Evolutionary conservation across 2,888 invertebrate species (phyloP), one percentile per base, ranked within the genome.

Genomic region (Holacanthella duospinosa): DNA sequence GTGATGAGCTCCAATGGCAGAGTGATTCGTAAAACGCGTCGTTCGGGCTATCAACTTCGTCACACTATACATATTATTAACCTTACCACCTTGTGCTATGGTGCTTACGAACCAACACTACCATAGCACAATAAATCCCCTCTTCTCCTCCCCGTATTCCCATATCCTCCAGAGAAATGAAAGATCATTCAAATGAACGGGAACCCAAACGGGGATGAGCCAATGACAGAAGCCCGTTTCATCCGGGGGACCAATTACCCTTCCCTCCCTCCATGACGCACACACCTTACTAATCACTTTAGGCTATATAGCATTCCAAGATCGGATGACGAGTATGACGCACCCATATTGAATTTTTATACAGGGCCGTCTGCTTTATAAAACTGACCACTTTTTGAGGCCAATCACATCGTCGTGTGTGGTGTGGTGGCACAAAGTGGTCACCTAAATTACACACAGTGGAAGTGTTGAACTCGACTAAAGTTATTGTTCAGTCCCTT

Each of bases 11-110:
- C 69, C 70, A 71, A 71, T 70, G 61, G 68, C 67, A 66, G 70
- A 67, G 66, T 68, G 68, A 70, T 69, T 70, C 71, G 71, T 70
- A 68, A 71, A 71, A 71, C 71, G 71, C 71, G 71, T 71, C 71
- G 69, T 67, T 62, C 66, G 64, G 28, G 67, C 66, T 67, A 68
- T 66, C 68, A 68, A 68, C 69, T 71, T 70, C 70, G 71, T 71
- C 71, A 70, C 66, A 48, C 48, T n/a, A n/a, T n/a, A n/a, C n/a
- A n/a, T n/a, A n/a, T n/a, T n/a, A n/a, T n/a, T n/a, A n/a, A n/a
- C n/a, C n/a, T n/a, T n/a, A n/a, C n/a, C n/a, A n/a, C n/a, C n/a
- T n/a, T n/a, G n/a, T n/a, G n/a, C n/a, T n/a, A n/a, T n/a, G n/a
- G n/a, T n/a, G n/a, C n/a, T n/a, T n/a, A n/a, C n/a, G n/a, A n/a